Conservation (phyloP, 1,140 invertebrate species). For the Drosophila pruinosa region DNA sequence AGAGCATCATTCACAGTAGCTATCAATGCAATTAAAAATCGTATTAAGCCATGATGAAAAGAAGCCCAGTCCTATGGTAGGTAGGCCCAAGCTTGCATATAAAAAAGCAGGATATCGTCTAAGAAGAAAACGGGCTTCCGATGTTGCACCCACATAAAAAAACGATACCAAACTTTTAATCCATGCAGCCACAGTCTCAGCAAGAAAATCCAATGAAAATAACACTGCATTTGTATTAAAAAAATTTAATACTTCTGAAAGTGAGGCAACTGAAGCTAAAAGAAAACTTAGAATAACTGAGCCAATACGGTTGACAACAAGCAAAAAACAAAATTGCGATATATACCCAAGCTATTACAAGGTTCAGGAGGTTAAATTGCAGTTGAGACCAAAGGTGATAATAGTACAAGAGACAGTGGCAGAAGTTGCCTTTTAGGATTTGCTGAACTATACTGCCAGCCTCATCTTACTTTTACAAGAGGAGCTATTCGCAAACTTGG, state of each 20-base stretch:
- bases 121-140: neutral
- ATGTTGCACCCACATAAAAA: neutral
- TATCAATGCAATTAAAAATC: neutral
- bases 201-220: constrained; percentile 10
- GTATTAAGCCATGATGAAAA: neutral
- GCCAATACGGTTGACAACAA: neutral
- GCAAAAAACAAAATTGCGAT: neutral
- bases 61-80: no score
- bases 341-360: neutral
- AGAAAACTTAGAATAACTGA: neutral
- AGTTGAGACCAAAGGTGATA: neutral
- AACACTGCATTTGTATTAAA: neutral
- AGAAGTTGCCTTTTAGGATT: neutral
- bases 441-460: neutral
- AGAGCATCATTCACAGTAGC: constrained; percentile 3
- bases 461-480: neutral
- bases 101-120: neutral
- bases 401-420: neutral
- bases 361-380: neutral
- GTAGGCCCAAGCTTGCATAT: constrained; percentile 4
- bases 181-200: constrained; percentile 8
- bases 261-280: neutral
- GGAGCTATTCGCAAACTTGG: neutral
- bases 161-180: constrained; percentile 4
- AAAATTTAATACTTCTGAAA: neutral